These are phyloP conservation scores for Stichopus horrens DNA, from an alignment of 53 echinoderm and acorn worm species.

Conservation along the genomic window DNA sequence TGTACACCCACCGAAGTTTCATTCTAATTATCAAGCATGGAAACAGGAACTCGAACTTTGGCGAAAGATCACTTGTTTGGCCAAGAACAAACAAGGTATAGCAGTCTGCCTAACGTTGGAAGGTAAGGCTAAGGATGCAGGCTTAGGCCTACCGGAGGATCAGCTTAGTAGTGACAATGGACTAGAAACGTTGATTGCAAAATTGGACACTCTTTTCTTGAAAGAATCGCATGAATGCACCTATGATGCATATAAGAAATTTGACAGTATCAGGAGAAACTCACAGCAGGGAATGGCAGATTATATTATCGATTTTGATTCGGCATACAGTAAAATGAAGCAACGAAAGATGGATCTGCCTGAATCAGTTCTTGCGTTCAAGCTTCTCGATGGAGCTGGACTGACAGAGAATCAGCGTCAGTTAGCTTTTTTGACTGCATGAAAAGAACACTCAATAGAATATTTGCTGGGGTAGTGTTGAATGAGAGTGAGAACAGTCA, in stretches of 20 bases:
- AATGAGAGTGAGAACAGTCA: constrained; percentile 5
- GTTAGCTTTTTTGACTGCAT: neutral
- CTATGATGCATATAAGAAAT: constrained; percentile 18
- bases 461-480: constrained; percentile 25
- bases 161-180: constrained; percentile 13
- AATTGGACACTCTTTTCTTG: constrained; percentile 10
- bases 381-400: constrained; percentile 4
- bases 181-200: constrained; percentile 14
- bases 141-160: constrained; percentile 23
- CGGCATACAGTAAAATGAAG: neutral
- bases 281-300: neutral
- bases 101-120: neutral
- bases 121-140: neutral
- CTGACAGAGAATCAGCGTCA: constrained; percentile 11
- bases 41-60: constrained; percentile 12
- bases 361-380: constrained; percentile 17
- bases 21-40: neutral
- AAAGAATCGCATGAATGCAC: constrained; percentile 26
- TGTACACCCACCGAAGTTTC: constrained; percentile 5
- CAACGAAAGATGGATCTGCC: constrained; percentile 24
- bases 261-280: neutral
- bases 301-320: constrained; percentile 3
- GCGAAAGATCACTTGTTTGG: constrained; percentile 11
- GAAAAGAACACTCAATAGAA: constrained; percentile 14
- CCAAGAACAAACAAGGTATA: constrained; percentile 21